Base-by-base conservation (phyloP, 2,113 vertebrate genomes). In the Zingel zingel region DNA sequence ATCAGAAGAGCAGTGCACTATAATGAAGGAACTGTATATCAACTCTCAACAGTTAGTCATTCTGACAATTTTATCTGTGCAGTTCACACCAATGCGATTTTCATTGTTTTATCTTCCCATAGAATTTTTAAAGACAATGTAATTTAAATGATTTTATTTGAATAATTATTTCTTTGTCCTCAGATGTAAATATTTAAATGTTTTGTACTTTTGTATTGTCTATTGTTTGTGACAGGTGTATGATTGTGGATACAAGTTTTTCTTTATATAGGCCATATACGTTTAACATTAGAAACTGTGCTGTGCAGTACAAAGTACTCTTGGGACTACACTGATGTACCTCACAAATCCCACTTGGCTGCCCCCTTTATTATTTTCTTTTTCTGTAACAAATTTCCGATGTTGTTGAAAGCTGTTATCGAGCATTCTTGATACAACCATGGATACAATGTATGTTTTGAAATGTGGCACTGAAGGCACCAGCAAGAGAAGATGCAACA, bases 341-440 rank as follows among this genome's bases (percentile, higher is more conserved):
- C 18, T 68, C 63, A 74, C 21, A 19, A 39, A 61, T 54, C 25
- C 39, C 39, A 43, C 39, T 43, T 56, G 36, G 21, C 9, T 11
- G 5, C 0, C 23, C 43, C 71, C 6, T 68, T 63, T 2, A 18
- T 73, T 56, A 36, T 62, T 69, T 78, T 61, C 10, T 65, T 25
- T 65, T 69, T 18, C 19, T 76, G 36, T 77, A 89, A 90, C 88
- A 91, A 83, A 83, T 72, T 3, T 53, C 77, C 3, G 19, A 70
- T 23, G 10, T 33, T 85, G 23, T 74, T 74, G 8, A 57, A 78
- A 72, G 11, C 30, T 48, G 21, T 36, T 59, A 11, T 57, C 1
- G 59, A 57, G 21, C 15, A 43, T 33, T 65, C 30, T 53, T 2
- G 7, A 69, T 67, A 14, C 45, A n/a, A 76, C 51, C 6, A 11